Evolutionary conservation across 2,888 invertebrate genomes (phyloP), one percentile per base, ranked within the genome.

Genomic region (Chesias legatella): DNA sequence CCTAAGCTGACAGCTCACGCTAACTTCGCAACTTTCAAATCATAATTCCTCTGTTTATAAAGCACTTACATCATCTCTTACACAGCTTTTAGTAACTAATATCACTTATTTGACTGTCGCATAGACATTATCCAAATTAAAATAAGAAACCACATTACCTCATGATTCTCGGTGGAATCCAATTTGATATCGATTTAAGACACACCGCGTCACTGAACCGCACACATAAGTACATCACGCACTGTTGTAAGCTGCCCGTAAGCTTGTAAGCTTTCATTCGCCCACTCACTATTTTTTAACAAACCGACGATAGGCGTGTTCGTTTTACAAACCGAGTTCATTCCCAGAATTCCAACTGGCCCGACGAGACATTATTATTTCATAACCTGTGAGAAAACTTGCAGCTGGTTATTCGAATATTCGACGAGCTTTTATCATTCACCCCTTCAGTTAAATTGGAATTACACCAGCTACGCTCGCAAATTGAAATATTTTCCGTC

Each of bases 101-200:
- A n/a, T n/a, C n/a, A n/a, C n/a, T n/a, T 17, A 17, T 2, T 17
- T 17, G 13, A 5, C 13, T n/a, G n/a, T 17, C 13, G 13, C 5
- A 17, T 17, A 17, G 13, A 17, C 13, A 3, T 17, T 17, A 3
- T 17, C 2, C 13, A n/a, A n/a, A n/a, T 17, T 17, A 17, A 17
- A 17, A 3, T 17, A 17, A 5, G 13, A 3, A 22, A 7, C 6
- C 30, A 44, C 33, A 44, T 63, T 77, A 85, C 85, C 83, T 83
- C 83, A 83, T 86, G 51, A 53, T 71, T 65, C 63, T 68, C 63
- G 53, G 56, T 57, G 61, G 77, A 60, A 83, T 86, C 86, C 85
- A 86, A 86, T 79, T 79, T 83, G 84, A 60, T 64, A 64, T 51
- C 46, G 53, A 58, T 60, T 55, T 53, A 54, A 53, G 47, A 50